Evolutionary conservation across 2,888 invertebrate species (phyloP).

Genomic region (Oscheius sp.): DNA sequence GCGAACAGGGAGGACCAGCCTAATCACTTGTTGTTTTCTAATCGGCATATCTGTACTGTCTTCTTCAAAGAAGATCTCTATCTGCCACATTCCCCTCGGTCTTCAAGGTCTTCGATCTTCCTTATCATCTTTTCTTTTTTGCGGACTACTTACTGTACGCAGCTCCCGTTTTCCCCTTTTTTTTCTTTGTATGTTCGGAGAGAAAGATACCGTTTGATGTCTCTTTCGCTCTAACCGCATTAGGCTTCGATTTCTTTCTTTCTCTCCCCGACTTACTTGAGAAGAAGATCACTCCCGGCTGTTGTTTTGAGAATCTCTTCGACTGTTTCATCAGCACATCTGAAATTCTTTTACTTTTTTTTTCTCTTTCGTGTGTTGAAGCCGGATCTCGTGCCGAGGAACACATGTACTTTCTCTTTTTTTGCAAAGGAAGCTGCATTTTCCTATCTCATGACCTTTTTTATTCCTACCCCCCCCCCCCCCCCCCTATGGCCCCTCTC

Average conservation of each 20-base stretch:
- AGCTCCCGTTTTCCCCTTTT: no score
- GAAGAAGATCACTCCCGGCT: constrained; percentile 45
- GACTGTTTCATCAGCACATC: constrained; percentile 37
- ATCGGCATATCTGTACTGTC: not conserved
- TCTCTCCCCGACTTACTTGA: constrained; percentile 43
- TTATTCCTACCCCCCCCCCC: not conserved
- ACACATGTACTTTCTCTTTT: not conserved
- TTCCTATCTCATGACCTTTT: constrained; percentile 1
- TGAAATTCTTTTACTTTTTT: not conserved
- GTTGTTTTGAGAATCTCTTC: constrained; percentile 47
- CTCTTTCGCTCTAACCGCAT: no score
- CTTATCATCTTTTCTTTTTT: no score
- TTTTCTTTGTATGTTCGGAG: no score
- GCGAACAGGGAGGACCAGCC: not conserved
- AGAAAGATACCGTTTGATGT: no score
- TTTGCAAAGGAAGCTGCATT: no score
- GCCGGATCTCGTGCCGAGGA: not conserved
- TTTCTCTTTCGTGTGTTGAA: not conserved
- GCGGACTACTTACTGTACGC: no score
- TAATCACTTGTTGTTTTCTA: not conserved
- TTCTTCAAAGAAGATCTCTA: not conserved
- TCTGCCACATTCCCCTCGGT: not conserved
- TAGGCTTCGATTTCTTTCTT: no score
- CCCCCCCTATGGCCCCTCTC: not conserved
- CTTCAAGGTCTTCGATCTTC: not conserved